These are phyloP conservation scores for Cavia aperea DNA, from an alignment of 2,113 vertebrate genomes.

Conservation along the genomic window DNA sequence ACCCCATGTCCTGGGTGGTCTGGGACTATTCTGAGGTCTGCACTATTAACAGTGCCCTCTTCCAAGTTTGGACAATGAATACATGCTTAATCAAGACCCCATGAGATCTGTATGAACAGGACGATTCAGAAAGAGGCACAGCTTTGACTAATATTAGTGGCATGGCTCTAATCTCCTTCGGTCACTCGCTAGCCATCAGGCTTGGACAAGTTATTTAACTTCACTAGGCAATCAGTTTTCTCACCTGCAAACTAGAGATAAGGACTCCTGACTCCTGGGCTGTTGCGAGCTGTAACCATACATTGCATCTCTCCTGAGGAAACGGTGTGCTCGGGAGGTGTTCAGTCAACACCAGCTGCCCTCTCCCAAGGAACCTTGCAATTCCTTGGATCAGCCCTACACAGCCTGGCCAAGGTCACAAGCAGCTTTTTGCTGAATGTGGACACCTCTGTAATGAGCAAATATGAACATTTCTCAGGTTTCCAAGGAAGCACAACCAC, in stretches of 20 bases:
- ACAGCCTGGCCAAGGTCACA: background rate
- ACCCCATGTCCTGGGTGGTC: background rate
- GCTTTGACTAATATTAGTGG: background rate
- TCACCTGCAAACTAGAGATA: background rate
- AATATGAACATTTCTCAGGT: background rate
- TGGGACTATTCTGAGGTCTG: too few relatives aligned
- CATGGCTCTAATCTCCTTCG: background rate
- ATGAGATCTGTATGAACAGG: background rate
- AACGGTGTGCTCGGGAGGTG: background rate
- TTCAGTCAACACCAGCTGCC: background rate
- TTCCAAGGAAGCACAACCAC: constrained; percentile 10
- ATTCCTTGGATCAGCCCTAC: background rate
- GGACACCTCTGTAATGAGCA: constrained; percentile 11
- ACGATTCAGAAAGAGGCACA: background rate
- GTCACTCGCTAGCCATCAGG: background rate
- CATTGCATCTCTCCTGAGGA: background rate
- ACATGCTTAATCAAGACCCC: background rate
- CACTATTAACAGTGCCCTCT: background rate
- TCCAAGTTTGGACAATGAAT: background rate
- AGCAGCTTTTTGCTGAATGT: constrained; percentile 6
- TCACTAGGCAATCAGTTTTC: background rate
- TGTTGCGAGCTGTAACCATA: background rate
- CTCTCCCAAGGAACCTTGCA: background rate
- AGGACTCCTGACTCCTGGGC: background rate
- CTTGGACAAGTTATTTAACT: background rate